Percentiles rank a stretch among this genome's conserved stretches.
Conservation (phyloP, 2,888 invertebrate species). For the Zootermopsis nevadensis region DNA sequence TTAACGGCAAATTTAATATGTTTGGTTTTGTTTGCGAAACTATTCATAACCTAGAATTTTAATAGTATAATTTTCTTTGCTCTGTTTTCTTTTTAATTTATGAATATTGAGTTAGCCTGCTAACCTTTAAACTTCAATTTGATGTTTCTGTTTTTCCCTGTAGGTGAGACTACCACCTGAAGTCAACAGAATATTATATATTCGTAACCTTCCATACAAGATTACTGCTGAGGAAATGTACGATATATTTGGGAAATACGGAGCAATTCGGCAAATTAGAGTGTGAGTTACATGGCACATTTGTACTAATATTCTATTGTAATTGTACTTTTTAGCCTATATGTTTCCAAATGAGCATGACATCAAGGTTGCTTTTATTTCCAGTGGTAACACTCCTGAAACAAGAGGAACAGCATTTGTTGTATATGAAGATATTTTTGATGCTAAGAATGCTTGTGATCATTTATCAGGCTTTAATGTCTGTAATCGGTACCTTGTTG, state of each 20-base stretch:
- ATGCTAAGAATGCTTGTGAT: constrained; percentile 99
- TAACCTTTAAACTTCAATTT: neutral
- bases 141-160: constrained; percentile 55
- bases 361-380: constrained; percentile 57
- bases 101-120: neutral
- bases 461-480: constrained; percentile 99
- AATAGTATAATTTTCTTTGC: neutral
- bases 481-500: constrained; percentile 98
- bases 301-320: too few relatives aligned
- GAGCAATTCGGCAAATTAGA: constrained; percentile 97
- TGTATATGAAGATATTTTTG: constrained; percentile 99
- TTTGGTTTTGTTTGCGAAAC: neutral
- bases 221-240: constrained; percentile 99
- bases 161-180: constrained; percentile 98
- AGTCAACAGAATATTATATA: constrained; percentile 96
- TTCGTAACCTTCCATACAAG: constrained; percentile 98
- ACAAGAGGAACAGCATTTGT: constrained; percentile 99
- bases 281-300: constrained; percentile 76
- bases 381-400: constrained; percentile 95
- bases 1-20: neutral
- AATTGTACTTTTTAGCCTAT: neutral
- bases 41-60: neutral
- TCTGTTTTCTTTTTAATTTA: neutral
- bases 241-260: constrained; percentile 99
- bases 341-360: neutral